Evolutionary conservation across 2,113 vertebrate species (phyloP), one percentile per base, ranked within the genome.

Genomic region (Perca schrenkii): DNA sequence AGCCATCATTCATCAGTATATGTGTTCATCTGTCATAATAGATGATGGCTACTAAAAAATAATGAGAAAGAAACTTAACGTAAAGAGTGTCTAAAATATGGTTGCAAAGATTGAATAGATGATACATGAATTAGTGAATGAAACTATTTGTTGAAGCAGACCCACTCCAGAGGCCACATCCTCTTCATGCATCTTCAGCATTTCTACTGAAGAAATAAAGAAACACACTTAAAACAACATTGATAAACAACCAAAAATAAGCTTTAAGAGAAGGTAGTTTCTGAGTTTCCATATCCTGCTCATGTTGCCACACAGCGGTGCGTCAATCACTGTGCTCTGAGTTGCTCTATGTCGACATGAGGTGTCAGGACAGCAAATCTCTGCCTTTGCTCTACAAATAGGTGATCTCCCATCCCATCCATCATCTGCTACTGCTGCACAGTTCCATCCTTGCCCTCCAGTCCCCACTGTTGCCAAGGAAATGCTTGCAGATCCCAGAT

Each of bases 351-450:
- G 17, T 68, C 19, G 62, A 85, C 83, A 81, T 67, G 73, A 71
- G 77, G 77, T 78, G 79, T 82, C 74, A 79, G 80, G 83, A 79
- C 75, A 74, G 90, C 74, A 83, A 84, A 87, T 82, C 79, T 83
- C 79, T 85, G 88, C 71, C 75, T 83, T 88, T 83, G 79, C 91
- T 87, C 83, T 80, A 90, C 88, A 93, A 92, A 93, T 89, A 93
- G 88, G 90, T 90, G 89, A 93, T 88, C 85, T 85, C 75, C 86
- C 78, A 68, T 74, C 17, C 80, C 85, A 94, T 91, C 89, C 87
- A 92, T 94, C 92, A 93, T 91, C 82, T 73, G 72, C 81, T 77
- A 73, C 43, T 70, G 78, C 70, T 28, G 40, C 58, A 65, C 77
- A 64, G 36, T 74, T 77, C 54, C 88, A 84, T 81, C 61, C 64